Evolutionary conservation across 2,888 invertebrate species (phyloP), one percentile per base, ranked within the genome.

Genomic region (Pachliopta kotzebuea): DNA sequence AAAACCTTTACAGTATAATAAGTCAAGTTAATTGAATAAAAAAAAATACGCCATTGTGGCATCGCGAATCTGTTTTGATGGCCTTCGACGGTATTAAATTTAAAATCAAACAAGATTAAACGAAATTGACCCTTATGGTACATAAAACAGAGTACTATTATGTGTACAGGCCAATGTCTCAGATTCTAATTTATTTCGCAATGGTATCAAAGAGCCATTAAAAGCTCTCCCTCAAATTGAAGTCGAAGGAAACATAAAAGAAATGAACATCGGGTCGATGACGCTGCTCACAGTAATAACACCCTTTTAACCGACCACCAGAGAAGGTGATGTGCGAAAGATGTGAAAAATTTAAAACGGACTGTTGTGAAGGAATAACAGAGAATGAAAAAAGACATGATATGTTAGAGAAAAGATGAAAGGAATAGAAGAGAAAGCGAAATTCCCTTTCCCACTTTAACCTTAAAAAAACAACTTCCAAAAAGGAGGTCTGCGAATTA

Each of bases 61-160:
- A 54, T 26, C 24, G 54, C 54, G 54, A 54, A 54, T 24, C 54
- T 26, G 54, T 54, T 54, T 26, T 54, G 54, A 54, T 54, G 23
- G 54, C 24, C 54, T 54, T n/a, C 54, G 54, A 18, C 18, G 53
- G 1, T 11, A 3, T 54, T 24, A 17, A 54, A 23, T 54, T 54
- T 24, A 45, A 17, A 49, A 45, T 17, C 21, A 49, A 45, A 49
- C 56, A 8, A 14, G 3, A 20, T 49, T 49, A 49, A 49, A 37
- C 42, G 21, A 56, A 54, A 14, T 4, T 54, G 24, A 18, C 20
- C 18, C 18, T 54, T 26, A 54, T 54, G 6, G 6, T 4, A 6
- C 8, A 23, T 4, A 4, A 14, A 4, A 24, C 54, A 54, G 14
- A 26, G 17, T 54, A 2, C 24, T 26, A 54, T 18, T 24, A 23